phyloP scores from a whole-genome alignment of 2,888 invertebrate genomes.

The Molanna angustata region DNA sequence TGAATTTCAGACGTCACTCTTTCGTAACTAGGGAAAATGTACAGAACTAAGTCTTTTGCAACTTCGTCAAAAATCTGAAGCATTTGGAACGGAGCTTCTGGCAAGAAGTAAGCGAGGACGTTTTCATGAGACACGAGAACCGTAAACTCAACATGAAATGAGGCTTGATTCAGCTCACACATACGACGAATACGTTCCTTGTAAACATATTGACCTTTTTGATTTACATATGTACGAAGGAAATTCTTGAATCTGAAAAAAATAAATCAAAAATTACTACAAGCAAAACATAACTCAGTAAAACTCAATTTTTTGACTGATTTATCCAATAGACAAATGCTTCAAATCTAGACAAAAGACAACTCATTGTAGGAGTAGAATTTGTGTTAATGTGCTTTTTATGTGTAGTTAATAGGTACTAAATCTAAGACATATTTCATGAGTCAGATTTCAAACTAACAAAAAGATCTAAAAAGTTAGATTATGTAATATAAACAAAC shows the following conservation, averaged over 20 bases:
- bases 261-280: slow-evolving; percentile 7
- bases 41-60: slow-evolving; percentile 88
- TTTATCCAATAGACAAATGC: not conserved
- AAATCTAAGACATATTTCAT: too few relatives aligned
- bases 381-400: too few relatives aligned
- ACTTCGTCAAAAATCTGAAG: slow-evolving; percentile 94
- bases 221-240: slow-evolving; percentile 83
- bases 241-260: slow-evolving; percentile 79
- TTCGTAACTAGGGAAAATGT: slow-evolving; percentile 94
- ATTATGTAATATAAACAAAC: too few relatives aligned
- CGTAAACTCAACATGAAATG: slow-evolving; percentile 91
- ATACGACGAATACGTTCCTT: slow-evolving; percentile 91
- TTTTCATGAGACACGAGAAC: slow-evolving; percentile 88
- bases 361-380: too few relatives aligned
- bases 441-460: too few relatives aligned
- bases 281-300: too few relatives aligned
- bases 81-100: slow-evolving; percentile 97
- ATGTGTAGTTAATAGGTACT: too few relatives aligned
- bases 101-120: slow-evolving; percentile 93
- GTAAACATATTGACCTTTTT: slow-evolving; percentile 83
- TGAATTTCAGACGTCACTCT: slow-evolving; percentile 92
- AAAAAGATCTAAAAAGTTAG: too few relatives aligned
- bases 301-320: not conserved
- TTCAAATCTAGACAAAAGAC: not conserved
- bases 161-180: slow-evolving; percentile 89